phyloP scores from a whole-genome alignment of 2,888 invertebrate genomes.

The Trissonchulus sp. region DNA sequence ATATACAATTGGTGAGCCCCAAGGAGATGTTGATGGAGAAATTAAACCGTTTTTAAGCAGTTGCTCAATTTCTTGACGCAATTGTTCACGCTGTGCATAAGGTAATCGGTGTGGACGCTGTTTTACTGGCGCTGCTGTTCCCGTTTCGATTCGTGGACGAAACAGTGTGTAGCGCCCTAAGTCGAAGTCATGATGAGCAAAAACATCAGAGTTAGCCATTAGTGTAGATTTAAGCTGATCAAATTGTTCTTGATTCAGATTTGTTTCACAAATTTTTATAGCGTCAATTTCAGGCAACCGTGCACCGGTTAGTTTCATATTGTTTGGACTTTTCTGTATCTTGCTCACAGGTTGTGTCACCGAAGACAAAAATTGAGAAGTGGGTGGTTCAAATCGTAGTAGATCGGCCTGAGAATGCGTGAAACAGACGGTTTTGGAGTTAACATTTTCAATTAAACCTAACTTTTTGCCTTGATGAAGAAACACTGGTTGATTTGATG shows the following conservation, averaged over 20 bases:
- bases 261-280: too few species aligned
- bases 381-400: too few species aligned
- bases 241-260: not conserved
- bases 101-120: not conserved
- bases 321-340: too few species aligned
- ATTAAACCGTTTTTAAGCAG: conserved; percentile 27
- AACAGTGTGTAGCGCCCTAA: not conserved
- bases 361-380: too few species aligned
- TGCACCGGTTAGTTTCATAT: too few species aligned
- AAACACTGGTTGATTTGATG: too few species aligned
- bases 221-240: not conserved
- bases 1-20: conserved; percentile 48
- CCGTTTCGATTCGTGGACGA: not conserved
- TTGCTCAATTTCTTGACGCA: not conserved
- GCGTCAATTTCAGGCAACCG: too few species aligned
- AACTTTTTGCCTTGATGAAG: too few species aligned
- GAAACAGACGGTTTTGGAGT: too few species aligned
- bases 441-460: too few species aligned
- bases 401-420: too few species aligned
- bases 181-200: conserved; percentile 5
- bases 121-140: not conserved
- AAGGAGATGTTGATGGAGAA: conserved; percentile 44
- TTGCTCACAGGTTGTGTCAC: too few species aligned
- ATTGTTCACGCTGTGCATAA: not conserved
- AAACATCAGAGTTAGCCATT: not conserved